phyloP scores from a whole-genome alignment of 2,113 vertebrate genomes.

The Plecturocebus donacophilus region DNA sequence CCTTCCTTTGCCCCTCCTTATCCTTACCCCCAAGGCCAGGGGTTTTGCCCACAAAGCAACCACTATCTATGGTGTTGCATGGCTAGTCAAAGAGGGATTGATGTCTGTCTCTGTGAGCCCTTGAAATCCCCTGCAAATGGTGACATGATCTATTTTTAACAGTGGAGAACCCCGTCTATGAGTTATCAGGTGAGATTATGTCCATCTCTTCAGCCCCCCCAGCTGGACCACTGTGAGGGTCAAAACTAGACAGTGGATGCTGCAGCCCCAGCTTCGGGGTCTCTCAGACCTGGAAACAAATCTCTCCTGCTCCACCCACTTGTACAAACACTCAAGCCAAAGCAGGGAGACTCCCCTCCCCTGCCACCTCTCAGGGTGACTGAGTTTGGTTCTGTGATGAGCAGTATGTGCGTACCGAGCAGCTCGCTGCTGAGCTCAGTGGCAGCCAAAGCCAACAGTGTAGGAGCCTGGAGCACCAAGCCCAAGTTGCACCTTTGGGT shows the following conservation, averaged over 20 bases:
- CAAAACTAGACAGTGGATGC: neutral
- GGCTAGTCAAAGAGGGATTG: neutral
- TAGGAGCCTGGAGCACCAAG: neutral
- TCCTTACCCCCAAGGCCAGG: neutral
- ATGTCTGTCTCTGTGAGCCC: too few relatives aligned
- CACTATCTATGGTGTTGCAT: accelerated
- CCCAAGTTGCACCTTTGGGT: accelerated
- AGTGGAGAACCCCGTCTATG: neutral
- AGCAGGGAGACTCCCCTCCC: neutral
- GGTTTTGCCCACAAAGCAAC: neutral
- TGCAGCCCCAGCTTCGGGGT: neutral
- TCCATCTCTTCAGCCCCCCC: neutral
- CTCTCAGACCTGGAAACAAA: neutral
- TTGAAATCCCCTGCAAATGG: neutral
- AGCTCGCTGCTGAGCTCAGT: neutral
- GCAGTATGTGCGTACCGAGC: neutral
- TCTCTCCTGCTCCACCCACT: neutral
- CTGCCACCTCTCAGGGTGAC: accelerated
- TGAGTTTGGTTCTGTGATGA: neutral
- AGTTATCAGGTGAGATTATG: neutral
- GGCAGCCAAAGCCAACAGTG: neutral
- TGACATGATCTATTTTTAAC: neutral
- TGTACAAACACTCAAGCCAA: neutral
- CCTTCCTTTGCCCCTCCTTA: neutral
- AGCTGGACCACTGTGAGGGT: neutral